phyloP scores from a whole-genome alignment of 1,140 invertebrate species.

The Phthorimaea operculella region DNA sequence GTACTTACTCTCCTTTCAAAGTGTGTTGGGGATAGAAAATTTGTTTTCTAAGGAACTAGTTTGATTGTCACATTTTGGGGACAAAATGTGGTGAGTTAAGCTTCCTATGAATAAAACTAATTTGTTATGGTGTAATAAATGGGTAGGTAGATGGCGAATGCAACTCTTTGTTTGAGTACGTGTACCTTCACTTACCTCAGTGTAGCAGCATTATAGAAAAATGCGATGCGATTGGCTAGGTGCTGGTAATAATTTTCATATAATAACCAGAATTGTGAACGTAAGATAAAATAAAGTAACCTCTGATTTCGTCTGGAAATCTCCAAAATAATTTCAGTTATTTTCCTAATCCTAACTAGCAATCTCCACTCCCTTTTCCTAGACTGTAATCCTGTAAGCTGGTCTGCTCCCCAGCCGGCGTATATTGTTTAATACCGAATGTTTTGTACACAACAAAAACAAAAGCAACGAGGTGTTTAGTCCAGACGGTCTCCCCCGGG shows the following conservation, averaged over 20 bases:
- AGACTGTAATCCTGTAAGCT: too few relatives aligned
- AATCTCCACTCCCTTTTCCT: too few relatives aligned
- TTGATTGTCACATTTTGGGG: not conserved
- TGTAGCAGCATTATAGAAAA: too few relatives aligned
- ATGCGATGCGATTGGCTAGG: too few relatives aligned
- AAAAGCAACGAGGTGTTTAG: slow-evolving; percentile 52
- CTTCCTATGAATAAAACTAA: not conserved
- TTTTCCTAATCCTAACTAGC: too few relatives aligned
- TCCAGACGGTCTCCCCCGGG: slow-evolving; percentile 54
- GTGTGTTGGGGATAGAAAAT: not conserved
- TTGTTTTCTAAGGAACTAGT: not conserved
- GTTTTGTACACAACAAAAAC: slow-evolving; percentile 45
- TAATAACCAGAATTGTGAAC: too few relatives aligned
- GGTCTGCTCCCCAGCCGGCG: too few relatives aligned
- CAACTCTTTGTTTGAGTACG: too few relatives aligned
- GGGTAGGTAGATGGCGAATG: too few relatives aligned
- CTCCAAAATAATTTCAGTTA: too few relatives aligned
- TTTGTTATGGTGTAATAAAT: not conserved
- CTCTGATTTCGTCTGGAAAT: not conserved
- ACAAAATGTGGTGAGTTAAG: not conserved
- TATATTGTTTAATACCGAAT: slow-evolving; percentile 14
- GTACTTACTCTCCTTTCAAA: not conserved
- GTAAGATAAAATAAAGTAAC: not conserved
- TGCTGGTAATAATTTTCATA: too few relatives aligned
- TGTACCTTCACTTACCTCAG: too few relatives aligned